Percentiles rank a stretch among this genome's conserved stretches.
phyloP scores from a whole-genome alignment of 2,797 vertebrate genomes.

The Streptopelia turtur region DNA sequence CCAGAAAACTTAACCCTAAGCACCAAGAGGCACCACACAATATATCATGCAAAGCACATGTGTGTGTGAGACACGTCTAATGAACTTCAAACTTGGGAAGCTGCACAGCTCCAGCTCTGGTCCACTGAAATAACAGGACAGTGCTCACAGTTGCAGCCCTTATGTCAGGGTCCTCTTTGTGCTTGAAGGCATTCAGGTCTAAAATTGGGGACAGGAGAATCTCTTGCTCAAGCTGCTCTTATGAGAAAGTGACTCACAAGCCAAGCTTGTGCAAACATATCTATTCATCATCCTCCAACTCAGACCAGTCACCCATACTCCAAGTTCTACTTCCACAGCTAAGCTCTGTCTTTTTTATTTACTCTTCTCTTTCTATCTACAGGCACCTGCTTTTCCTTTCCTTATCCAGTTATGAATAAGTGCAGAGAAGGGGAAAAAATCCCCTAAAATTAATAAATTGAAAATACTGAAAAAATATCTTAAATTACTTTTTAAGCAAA shows the following conservation, averaged over 20 bases:
- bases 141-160: background rate
- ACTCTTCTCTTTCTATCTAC: background rate
- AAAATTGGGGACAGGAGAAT: conserved; percentile 33
- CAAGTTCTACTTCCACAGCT: background rate
- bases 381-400: background rate
- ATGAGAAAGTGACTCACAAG: conserved; percentile 41
- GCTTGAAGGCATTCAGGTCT: conserved; percentile 10
- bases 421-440: background rate
- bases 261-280: conserved; percentile 35
- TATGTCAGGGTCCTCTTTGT: background rate
- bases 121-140: background rate
- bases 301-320: background rate
- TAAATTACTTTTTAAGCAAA: background rate
- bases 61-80: background rate
- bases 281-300: conserved; percentile 45
- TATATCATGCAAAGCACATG: background rate
- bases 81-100: background rate
- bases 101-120: background rate
- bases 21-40: background rate
- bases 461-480: background rate
- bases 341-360: background rate
- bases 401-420: background rate
- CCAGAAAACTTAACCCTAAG: background rate
- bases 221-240: conserved; percentile 17
- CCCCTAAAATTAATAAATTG: background rate